phyloP scores from a whole-genome alignment of 2,888 invertebrate species.

The Herminia tarsipennalis region DNA sequence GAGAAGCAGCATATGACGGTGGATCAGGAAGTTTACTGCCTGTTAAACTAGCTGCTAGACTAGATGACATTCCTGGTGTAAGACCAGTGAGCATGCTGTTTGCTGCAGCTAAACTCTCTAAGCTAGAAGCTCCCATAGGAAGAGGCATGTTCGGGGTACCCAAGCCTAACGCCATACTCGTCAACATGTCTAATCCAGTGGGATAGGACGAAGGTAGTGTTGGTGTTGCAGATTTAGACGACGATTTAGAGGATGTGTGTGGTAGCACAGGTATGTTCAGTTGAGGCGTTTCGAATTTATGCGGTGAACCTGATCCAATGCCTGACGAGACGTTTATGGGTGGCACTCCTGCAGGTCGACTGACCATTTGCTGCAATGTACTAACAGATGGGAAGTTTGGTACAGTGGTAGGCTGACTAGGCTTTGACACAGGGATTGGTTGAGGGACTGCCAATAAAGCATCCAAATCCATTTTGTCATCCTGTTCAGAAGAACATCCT shows the following conservation, averaged over 20 bases:
- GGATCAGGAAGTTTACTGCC: slow-evolving; percentile 77
- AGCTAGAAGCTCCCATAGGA: slow-evolving; percentile 70
- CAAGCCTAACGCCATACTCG: slow-evolving; percentile 81
- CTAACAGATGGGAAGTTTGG: slow-evolving; percentile 81
- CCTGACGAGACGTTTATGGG: slow-evolving; percentile 79
- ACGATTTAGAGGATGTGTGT: slow-evolving; percentile 85
- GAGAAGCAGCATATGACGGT: slow-evolving; percentile 77
- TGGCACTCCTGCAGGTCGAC: slow-evolving; percentile 79
- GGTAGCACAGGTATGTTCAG: slow-evolving; percentile 86
- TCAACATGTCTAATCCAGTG: slow-evolving; percentile 80
- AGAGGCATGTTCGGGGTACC: slow-evolving; percentile 75
- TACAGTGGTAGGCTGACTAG: slow-evolving; percentile 67
- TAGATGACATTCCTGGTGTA: slow-evolving; percentile 72
- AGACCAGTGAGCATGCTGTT: slow-evolving; percentile 79
- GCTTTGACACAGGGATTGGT: slow-evolving; percentile 77
- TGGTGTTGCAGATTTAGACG: slow-evolving; percentile 84
- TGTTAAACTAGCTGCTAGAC: slow-evolving; percentile 73
- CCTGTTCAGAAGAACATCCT: slow-evolving; percentile 88
- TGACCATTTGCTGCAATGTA: slow-evolving; percentile 82
- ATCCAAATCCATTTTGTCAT: slow-evolving; percentile 88
- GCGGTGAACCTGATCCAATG: slow-evolving; percentile 80
- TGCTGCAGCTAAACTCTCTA: slow-evolving; percentile 81
- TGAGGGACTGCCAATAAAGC: slow-evolving; percentile 86
- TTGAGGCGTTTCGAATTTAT: slow-evolving; percentile 84
- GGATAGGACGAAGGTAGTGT: slow-evolving; percentile 81